These are phyloP conservation scores for Antrozous pallidus DNA, from an alignment of 2,797 vertebrate genomes.

Conservation along the genomic window DNA sequence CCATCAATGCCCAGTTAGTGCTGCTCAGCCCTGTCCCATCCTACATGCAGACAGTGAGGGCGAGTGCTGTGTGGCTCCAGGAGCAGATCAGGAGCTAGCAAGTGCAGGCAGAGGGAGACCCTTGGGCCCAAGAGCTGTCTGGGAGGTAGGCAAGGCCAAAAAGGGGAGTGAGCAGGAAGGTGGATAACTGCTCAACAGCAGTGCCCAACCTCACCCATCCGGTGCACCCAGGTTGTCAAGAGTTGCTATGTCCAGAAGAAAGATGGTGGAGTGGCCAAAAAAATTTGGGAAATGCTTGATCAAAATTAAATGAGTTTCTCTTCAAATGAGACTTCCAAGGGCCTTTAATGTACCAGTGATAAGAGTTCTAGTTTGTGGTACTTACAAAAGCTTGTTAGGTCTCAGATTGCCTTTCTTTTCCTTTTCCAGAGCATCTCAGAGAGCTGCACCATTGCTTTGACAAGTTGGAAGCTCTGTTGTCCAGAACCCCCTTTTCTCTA, in stretches of 20 bases:
- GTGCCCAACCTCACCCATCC: neutral
- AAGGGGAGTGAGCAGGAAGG: neutral
- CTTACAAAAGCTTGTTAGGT: neutral
- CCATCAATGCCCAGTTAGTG: rapidly evolving
- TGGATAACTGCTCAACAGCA: too few species aligned
- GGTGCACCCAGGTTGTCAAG: neutral
- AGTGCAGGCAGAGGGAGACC: neutral
- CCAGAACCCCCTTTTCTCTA: neutral
- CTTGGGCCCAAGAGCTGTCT: neutral
- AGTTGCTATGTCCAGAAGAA: neutral
- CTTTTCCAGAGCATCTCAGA: neutral
- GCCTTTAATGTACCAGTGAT: neutral
- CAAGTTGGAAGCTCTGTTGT: neutral
- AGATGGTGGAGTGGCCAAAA: neutral
- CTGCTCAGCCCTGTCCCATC: neutral
- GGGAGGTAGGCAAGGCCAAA: too few species aligned
- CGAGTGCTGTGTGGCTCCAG: neutral
- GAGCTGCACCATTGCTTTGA: neutral
- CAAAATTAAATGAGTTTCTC: neutral
- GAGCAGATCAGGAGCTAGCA: neutral
- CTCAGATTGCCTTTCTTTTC: neutral
- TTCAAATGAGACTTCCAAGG: neutral
- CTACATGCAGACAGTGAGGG: neutral
- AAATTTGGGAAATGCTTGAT: neutral
- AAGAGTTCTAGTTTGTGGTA: neutral